These are phyloP conservation scores for Hemibagrus wyckioides DNA, from an alignment of 2,113 vertebrate species.

Conservation along the genomic window DNA sequence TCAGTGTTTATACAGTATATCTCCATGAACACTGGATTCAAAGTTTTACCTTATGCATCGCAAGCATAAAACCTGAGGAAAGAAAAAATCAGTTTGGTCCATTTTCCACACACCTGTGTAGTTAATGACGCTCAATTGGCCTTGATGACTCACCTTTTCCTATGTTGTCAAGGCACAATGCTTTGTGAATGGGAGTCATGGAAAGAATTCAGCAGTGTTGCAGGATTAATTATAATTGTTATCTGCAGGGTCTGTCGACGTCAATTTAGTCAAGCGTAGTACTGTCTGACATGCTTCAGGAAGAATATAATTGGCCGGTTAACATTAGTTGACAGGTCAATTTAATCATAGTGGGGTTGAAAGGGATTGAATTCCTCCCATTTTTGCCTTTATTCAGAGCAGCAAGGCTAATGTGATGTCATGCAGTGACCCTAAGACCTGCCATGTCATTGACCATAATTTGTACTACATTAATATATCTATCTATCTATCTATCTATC, in stretches of 20 bases:
- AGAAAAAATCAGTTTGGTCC: background rate
- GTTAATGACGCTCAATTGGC: constrained; percentile 17
- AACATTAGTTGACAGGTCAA: constrained; percentile 56
- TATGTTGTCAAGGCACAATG: constrained; percentile 23
- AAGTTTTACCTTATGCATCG: background rate
- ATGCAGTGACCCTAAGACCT: background rate
- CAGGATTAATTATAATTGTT: constrained; percentile 49
- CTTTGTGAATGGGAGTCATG: constrained; percentile 10
- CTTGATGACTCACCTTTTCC: constrained; percentile 27
- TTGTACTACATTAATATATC: background rate
- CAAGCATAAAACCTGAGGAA: background rate
- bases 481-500: background rate
- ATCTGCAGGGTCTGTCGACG: constrained; percentile 46
- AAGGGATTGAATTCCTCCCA: constrained; percentile 28
- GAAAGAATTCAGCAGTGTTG: constrained; percentile 15
- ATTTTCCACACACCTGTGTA: background rate
- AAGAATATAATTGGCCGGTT: constrained; percentile 51
- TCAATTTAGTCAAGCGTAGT: constrained; percentile 35
- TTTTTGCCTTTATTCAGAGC: constrained; percentile 35
- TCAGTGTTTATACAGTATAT: background rate
- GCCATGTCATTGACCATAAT: background rate
- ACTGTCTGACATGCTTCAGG: constrained; percentile 50
- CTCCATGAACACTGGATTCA: background rate
- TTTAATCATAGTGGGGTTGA: constrained; percentile 36
- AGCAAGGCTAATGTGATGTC: background rate